phyloP scores from a whole-genome alignment of 2,888 invertebrate genomes.

The Drosophila stalkeri region DNA sequence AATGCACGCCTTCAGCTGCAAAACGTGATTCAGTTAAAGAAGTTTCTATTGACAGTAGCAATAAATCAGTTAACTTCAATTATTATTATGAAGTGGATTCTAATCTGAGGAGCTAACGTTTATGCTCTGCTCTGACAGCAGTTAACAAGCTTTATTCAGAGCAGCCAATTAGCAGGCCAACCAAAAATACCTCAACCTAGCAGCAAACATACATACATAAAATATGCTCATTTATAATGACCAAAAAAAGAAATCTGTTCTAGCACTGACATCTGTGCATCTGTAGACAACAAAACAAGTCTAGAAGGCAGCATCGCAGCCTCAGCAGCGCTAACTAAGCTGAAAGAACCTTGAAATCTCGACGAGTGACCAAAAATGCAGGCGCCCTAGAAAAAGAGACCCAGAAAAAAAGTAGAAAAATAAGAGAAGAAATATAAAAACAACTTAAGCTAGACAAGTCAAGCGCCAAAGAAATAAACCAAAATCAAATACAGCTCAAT shows the following conservation, averaged over 20 bases:
- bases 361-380: slow-evolving; percentile 55
- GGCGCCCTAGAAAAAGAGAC: slow-evolving; percentile 45
- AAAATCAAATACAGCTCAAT: slow-evolving; percentile 29
- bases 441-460: slow-evolving; percentile 20
- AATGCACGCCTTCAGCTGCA: neutral
- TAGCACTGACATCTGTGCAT: slow-evolving; percentile 46
- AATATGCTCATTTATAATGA: slow-evolving; percentile 46
- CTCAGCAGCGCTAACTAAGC: slow-evolving; percentile 11
- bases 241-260: slow-evolving; percentile 48
- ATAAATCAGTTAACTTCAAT: slow-evolving; percentile 5
- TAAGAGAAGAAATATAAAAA: neutral
- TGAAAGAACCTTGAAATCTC: slow-evolving; percentile 67
- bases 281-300: slow-evolving; percentile 49
- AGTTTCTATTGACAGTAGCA: neutral
- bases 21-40: neutral
- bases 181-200: neutral
- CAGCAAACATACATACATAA: neutral
- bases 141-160: neutral
- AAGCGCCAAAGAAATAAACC: slow-evolving; percentile 29
- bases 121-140: too few species aligned
- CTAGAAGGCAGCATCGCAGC: slow-evolving; percentile 19
- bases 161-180: slow-evolving; percentile 7
- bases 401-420: slow-evolving; percentile 17
- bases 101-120: neutral
- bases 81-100: slow-evolving; percentile 1